Evolutionary conservation across 2,113 vertebrate genomes (phyloP).

Genomic region (Corydoras sp.): DNA sequence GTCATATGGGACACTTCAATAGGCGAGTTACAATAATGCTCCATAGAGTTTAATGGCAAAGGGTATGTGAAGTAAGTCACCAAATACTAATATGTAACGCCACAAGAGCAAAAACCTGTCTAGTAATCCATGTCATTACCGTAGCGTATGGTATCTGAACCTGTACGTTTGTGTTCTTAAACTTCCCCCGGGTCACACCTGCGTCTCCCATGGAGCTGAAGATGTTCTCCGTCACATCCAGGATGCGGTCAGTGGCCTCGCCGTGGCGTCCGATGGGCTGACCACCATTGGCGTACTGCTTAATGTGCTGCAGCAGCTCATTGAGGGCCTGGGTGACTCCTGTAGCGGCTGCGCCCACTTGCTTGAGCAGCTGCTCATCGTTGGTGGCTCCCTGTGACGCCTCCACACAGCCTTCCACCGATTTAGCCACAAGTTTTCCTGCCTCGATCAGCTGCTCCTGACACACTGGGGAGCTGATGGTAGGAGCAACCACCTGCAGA

Average conservation of each 20-base stretch:
- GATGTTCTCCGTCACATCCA: constrained; percentile 93
- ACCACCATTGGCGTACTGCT: constrained; percentile 80
- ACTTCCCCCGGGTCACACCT: constrained; percentile 57
- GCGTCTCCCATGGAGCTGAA: constrained; percentile 98
- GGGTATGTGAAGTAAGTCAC: no score
- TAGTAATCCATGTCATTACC: no score
- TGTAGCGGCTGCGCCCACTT: constrained; percentile 84
- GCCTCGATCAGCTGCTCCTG: constrained; percentile 94
- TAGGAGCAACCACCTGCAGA: constrained; percentile 89
- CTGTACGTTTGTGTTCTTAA: no score
- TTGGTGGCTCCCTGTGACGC: constrained; percentile 84
- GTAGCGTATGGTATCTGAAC: no score
- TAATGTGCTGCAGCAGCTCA: constrained; percentile 91
- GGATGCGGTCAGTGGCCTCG: constrained; percentile 92
- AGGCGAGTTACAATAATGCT: no score
- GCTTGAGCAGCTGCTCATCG: constrained; percentile 86
- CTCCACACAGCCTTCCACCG: constrained; percentile 89
- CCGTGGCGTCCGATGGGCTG: constrained; percentile 88
- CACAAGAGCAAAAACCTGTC: no score
- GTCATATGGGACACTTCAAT: no score
- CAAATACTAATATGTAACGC: no score
- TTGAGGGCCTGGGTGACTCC: constrained; percentile 93
- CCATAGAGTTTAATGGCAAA: no score
- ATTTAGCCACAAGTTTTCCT: constrained; percentile 90
- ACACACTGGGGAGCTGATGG: constrained; percentile 91